These are phyloP conservation scores for Epinephelus moara DNA, from an alignment of 2,113 vertebrate genomes.

Conservation along the genomic window DNA sequence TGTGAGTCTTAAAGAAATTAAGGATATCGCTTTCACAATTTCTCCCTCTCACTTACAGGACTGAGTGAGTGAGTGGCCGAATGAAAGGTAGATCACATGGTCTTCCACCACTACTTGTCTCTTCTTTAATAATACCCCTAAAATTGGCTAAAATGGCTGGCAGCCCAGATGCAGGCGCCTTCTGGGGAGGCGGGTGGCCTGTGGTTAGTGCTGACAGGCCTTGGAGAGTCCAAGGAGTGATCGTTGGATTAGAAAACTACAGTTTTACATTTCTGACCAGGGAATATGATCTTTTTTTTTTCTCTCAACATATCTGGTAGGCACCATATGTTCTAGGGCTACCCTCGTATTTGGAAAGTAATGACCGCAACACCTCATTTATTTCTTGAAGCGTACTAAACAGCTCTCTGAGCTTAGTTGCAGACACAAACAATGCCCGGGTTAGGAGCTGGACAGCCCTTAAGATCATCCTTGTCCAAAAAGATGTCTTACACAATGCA, in stretches of 20 bases:
- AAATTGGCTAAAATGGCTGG: conserved; percentile 55
- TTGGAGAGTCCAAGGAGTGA: conserved; percentile 52
- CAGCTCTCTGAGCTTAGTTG: background rate
- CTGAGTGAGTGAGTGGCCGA: background rate
- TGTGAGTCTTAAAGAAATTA: background rate
- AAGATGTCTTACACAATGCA: background rate
- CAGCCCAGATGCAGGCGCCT: conserved; percentile 72
- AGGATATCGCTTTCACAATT: background rate
- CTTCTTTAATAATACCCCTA: conserved; percentile 69
- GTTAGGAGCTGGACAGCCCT: background rate
- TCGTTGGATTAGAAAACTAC: conserved; percentile 62
- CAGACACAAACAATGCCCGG: background rate
- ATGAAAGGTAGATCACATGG: conserved; percentile 33
- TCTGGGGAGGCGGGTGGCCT: conserved; percentile 61
- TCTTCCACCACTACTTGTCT: conserved; percentile 13
- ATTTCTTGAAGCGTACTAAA: conserved; percentile 5
- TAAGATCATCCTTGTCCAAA: background rate
- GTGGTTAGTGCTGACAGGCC: conserved; percentile 71
- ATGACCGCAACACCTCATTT: background rate
- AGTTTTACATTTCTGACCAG: conserved; percentile 52
- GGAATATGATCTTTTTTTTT: conserved; percentile 41
- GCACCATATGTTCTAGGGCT: conserved; percentile 17
- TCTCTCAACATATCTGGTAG: conserved; percentile 15
- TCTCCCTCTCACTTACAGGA: background rate
- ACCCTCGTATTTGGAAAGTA: conserved; percentile 4